These are phyloP conservation scores for Cyclophora albipunctata DNA, from an alignment of 2,888 invertebrate genomes.

Conservation along the genomic window DNA sequence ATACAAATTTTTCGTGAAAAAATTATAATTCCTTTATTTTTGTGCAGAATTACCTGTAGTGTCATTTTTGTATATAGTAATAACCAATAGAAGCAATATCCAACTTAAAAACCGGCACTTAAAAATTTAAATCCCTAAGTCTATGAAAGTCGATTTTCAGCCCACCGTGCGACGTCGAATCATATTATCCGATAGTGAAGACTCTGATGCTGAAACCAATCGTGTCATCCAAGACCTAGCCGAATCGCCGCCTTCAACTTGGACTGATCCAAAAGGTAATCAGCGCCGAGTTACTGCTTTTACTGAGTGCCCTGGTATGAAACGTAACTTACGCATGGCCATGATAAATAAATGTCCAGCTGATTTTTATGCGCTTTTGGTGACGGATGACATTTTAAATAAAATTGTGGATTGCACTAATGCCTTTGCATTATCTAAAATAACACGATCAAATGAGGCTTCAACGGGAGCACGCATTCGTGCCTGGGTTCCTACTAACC, in stretches of 20 bases:
- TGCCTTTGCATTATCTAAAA: slow-evolving; percentile 13
- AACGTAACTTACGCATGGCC: slow-evolving; percentile 12
- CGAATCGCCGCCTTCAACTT: slow-evolving; percentile 5
- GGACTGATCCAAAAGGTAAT: background rate
- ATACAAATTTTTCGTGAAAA: no score
- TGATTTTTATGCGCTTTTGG: slow-evolving; percentile 14
- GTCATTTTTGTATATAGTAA: no score
- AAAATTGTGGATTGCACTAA: slow-evolving; percentile 19
- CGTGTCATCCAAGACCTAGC: slow-evolving; percentile 6
- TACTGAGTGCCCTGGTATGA: slow-evolving; percentile 21
- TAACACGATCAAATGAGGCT: slow-evolving; percentile 14
- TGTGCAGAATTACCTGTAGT: no score
- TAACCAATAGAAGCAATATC: no score
- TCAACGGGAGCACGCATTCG: slow-evolving; percentile 17
- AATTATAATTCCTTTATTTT: no score
- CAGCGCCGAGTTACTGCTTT: slow-evolving; percentile 20
- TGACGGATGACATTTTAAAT: slow-evolving; percentile 17
- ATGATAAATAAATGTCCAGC: slow-evolving; percentile 11
- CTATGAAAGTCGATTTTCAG: no score
- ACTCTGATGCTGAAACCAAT: slow-evolving; percentile 14
- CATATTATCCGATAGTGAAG: slow-evolving; percentile 12
- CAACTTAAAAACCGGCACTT: no score
- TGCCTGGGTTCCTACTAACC: slow-evolving; percentile 13
- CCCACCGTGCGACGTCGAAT: no score
- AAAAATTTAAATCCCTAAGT: no score